These are phyloP conservation scores for Lepidurus arcticus DNA, from an alignment of 1,140 invertebrate genomes.

Conservation along the genomic window DNA sequence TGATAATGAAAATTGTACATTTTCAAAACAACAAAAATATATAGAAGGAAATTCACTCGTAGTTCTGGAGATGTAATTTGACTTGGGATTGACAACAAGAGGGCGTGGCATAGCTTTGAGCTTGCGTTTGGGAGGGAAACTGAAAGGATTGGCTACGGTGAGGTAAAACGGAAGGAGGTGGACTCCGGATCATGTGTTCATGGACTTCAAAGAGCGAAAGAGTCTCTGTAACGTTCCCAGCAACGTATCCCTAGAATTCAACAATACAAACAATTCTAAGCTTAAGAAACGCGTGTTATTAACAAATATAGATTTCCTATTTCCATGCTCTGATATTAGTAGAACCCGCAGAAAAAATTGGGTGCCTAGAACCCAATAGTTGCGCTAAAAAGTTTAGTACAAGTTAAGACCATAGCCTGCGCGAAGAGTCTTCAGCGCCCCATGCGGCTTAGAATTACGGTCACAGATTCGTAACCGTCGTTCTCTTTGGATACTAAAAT, in stretches of 20 bases:
- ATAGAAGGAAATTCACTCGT: background rate
- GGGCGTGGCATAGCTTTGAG: background rate
- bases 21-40: too few species aligned
- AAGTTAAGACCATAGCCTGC: too few species aligned
- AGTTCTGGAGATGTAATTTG: background rate
- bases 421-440: too few species aligned
- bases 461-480: too few species aligned
- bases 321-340: background rate
- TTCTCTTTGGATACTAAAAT: too few species aligned
- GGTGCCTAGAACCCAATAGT: too few species aligned
- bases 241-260: conserved; percentile 42
- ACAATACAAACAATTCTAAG: conserved; percentile 14
- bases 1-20: background rate
- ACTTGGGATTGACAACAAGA: background rate
- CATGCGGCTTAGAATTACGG: too few species aligned
- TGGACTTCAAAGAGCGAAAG: conserved; percentile 69
- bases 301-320: background rate
- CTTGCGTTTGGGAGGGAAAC: background rate
- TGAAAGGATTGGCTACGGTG: background rate
- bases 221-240: conserved; percentile 56
- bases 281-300: background rate
- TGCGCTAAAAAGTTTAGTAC: too few species aligned
- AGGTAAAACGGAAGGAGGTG: conserved; percentile 67
- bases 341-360: background rate
- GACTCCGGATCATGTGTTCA: conserved; percentile 72